phyloP scores from a whole-genome alignment of 2,888 invertebrate genomes.

The Mythimna impura region DNA sequence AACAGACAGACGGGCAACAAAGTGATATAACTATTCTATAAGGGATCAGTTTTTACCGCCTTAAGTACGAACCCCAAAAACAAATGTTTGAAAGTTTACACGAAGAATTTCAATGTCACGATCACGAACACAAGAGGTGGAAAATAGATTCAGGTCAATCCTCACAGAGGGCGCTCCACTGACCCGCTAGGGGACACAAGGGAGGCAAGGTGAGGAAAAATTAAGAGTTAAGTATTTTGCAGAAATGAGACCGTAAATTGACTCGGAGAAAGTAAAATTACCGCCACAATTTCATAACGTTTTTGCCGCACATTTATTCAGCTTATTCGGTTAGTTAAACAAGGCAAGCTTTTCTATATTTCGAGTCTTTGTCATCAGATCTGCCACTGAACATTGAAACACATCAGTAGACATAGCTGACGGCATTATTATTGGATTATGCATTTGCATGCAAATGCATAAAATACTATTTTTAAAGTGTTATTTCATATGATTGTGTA shows the following conservation, averaged over 20 bases:
- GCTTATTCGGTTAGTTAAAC: neutral
- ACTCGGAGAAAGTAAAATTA: neutral
- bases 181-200: no score
- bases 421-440: neutral
- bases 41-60: no score
- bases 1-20: no score
- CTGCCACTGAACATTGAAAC: no score
- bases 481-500: no score
- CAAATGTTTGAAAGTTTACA: neutral
- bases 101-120: slow-evolving; percentile 20
- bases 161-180: slow-evolving; percentile 19
- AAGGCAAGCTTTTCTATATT: neutral
- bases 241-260: neutral
- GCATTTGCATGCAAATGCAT: no score
- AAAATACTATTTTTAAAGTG: no score
- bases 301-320: slow-evolving; percentile 2
- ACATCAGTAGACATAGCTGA: neutral
- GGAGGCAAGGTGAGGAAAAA: neutral
- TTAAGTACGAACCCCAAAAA: no score
- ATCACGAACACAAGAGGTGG: neutral
- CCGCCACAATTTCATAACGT: neutral
- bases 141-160: slow-evolving; percentile 22
- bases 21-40: no score
- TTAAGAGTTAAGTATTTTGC: neutral
- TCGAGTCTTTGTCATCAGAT: neutral